Evolutionary conservation across 2,113 vertebrate genomes (phyloP), one percentile per base, ranked within the genome.

Genomic region (Piprites chloris): DNA sequence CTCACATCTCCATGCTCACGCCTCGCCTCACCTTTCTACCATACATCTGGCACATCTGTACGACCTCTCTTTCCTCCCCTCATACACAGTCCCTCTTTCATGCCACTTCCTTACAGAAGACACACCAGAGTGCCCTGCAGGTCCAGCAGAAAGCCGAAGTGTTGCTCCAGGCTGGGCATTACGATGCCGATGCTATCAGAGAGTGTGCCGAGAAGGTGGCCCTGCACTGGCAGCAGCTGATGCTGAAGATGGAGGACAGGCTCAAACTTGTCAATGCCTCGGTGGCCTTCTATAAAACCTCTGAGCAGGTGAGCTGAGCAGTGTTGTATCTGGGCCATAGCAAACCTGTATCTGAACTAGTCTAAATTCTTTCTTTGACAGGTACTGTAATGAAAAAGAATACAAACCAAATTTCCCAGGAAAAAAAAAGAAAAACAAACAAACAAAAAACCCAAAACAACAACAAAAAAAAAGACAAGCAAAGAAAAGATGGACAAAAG

Each of bases 231-330:
- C 99, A 99, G 97, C 99, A 99, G 97, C 98, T 99, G 93, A 99
- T 99, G 99, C 97, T 99, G 84, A 99, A 99, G 98, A 99, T 99
- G 99, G 99, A 99, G 90, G 99, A 99, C 96, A 98, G 99, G 14
- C 98, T 99, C 30, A 99, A 99, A 96, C 98, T 99, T 20, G 99
- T 99, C 89, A 99, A 99, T 2, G 99, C 99, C 27, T 99, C 99
- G 0, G 99, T 99, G 93, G 99, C 99, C 91, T 99, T 99, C 95
- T 99, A 99, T 95, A 99, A 99, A 98, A 99, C 99, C 6, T 99
- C 99, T 11, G 99, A 99, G 90, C 99, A 99, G 99, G 99, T 99
- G 92, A 98, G 98, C 62, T 80, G 75, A 66, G 35, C 28, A 13
- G 17, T 52, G 4, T 37, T 23, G 0, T 69, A 19, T n/a, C 59